These are phyloP conservation scores for Trematomus bernacchii DNA, from an alignment of 2,797 vertebrate genomes.

Conservation along the genomic window DNA sequence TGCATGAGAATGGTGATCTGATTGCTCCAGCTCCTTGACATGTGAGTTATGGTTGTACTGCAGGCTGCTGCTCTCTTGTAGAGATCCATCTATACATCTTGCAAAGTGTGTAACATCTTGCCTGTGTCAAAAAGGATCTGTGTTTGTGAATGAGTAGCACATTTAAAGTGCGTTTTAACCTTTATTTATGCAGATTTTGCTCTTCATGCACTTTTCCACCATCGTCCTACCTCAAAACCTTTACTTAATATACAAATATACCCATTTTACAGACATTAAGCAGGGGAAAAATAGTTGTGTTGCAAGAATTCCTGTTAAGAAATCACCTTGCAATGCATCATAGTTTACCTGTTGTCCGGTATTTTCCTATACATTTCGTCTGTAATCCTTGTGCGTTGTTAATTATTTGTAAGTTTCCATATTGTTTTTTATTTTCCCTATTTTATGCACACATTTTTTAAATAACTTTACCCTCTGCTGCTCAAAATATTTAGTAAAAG, in stretches of 20 bases:
- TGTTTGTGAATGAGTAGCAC: constrained; percentile 29
- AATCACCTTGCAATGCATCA: too few relatives aligned
- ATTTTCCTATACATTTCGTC: neutral
- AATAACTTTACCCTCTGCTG: neutral
- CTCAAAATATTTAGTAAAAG: constrained; percentile 1
- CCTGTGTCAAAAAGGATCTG: constrained; percentile 51
- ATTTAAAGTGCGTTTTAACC: constrained; percentile 33
- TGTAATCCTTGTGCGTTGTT: neutral
- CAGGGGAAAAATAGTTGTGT: too few relatives aligned
- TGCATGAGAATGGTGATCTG: constrained; percentile 81
- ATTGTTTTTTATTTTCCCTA: neutral
- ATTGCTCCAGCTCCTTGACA: constrained; percentile 52
- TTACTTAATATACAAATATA: too few relatives aligned
- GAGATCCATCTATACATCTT: constrained; percentile 55
- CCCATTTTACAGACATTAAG: too few relatives aligned
- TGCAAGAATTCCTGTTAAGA: too few relatives aligned
- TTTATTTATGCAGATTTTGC: constrained; percentile 34
- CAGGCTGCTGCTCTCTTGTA: constrained; percentile 60
- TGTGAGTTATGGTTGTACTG: constrained; percentile 73
- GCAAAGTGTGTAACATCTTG: constrained; percentile 42
- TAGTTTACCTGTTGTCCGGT: neutral
- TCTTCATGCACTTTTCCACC: constrained; percentile 1
- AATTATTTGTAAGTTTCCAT: neutral
- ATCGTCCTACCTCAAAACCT: too few relatives aligned
- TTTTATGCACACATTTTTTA: neutral